phyloP scores from a whole-genome alignment of 2,797 vertebrate species.

The Parauchenoglanis punctatus region DNA sequence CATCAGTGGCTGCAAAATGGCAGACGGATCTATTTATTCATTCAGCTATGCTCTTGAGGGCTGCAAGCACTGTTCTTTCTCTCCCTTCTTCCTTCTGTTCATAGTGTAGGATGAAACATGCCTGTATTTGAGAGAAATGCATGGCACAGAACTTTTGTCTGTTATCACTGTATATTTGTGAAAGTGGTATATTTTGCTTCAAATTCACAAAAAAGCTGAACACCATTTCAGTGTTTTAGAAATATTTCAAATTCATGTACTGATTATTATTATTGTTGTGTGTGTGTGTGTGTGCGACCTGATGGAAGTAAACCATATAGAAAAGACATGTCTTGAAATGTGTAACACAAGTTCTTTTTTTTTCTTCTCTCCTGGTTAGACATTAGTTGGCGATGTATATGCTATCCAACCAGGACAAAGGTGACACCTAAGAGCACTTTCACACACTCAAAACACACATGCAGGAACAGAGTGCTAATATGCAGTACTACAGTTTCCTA shows the following conservation, averaged over 20 bases:
- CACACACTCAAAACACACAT: slow-evolving; percentile 36
- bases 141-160: neutral
- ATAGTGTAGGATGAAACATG: slow-evolving; percentile 10
- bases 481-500: slow-evolving; percentile 34
- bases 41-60: slow-evolving; percentile 55
- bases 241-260: neutral
- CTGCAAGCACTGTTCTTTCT: slow-evolving; percentile 29
- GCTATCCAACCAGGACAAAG: slow-evolving; percentile 40
- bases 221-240: neutral
- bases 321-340: slow-evolving; percentile 8
- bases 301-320: slow-evolving; percentile 8
- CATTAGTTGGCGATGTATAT: slow-evolving; percentile 44
- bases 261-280: neutral
- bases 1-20: slow-evolving; percentile 53
- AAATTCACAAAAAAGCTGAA: neutral
- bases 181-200: neutral
- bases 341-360: slow-evolving; percentile 21
- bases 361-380: slow-evolving; percentile 24
- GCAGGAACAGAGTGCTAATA: slow-evolving; percentile 44
- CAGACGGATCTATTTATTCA: slow-evolving; percentile 57
- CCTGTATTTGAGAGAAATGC: slow-evolving; percentile 22
- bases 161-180: neutral
- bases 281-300: slow-evolving; percentile 13
- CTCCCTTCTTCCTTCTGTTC: slow-evolving; percentile 27
- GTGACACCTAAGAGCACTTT: slow-evolving; percentile 44